Evolutionary conservation across 2,888 invertebrate species (phyloP).

Genomic region (Sphecodes monilicornis): DNA sequence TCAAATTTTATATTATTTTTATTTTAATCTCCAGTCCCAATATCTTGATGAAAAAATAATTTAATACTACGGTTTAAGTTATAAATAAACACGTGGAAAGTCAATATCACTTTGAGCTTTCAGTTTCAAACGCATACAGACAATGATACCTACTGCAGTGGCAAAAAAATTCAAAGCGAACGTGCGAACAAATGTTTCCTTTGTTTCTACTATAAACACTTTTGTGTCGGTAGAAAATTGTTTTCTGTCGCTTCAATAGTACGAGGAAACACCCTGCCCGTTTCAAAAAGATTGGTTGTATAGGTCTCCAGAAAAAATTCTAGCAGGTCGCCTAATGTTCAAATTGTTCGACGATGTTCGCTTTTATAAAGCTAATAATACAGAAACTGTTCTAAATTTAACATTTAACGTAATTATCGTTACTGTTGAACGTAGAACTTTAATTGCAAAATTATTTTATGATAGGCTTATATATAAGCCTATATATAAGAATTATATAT

Average conservation of each 20-base stretch:
- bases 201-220: background rate
- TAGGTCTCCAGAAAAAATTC: background rate
- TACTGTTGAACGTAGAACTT: no score
- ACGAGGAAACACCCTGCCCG: background rate
- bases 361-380: background rate
- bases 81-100: background rate
- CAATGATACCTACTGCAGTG: background rate
- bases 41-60: background rate
- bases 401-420: no score
- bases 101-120: background rate
- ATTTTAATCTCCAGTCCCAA: background rate
- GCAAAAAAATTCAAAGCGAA: background rate
- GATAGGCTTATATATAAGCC: no score
- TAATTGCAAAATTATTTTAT: no score
- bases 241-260: background rate
- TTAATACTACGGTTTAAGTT: background rate
- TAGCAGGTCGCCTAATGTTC: background rate
- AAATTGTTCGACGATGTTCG: background rate
- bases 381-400: background rate
- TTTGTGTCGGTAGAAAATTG: background rate
- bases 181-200: background rate
- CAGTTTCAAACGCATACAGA: background rate
- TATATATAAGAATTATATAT: no score
- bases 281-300: background rate
- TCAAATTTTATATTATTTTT: background rate